Evolutionary conservation across 2,113 vertebrate genomes (phyloP).

Genomic region (Anser cygnoides): DNA sequence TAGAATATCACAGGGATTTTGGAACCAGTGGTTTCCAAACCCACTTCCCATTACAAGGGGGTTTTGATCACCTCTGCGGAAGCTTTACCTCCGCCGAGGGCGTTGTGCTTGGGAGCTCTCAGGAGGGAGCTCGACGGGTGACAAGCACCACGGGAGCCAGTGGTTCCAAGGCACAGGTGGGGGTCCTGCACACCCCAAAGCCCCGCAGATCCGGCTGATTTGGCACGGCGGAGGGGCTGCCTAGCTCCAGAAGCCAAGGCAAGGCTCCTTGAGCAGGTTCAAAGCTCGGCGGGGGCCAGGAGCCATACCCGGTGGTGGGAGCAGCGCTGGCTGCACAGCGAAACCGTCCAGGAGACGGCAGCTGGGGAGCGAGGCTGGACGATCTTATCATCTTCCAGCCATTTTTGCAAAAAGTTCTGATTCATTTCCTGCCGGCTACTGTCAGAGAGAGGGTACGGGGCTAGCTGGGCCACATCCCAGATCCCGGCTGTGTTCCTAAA

Average conservation of each 20-base stretch:
- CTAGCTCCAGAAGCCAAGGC: not conserved
- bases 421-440: slow-evolving; percentile 31
- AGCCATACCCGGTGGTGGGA: not conserved
- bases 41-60: not conserved
- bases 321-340: too few relatives aligned
- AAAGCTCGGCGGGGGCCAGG: not conserved
- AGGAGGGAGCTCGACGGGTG: not conserved
- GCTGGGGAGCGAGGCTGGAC: not conserved
- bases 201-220: not conserved
- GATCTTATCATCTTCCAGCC: slow-evolving; percentile 11
- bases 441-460: slow-evolving; percentile 10
- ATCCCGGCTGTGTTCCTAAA: not conserved
- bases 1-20: not conserved
- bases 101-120: not conserved
- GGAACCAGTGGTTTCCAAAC: accelerated
- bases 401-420: slow-evolving; percentile 5
- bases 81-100: not conserved
- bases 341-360: accelerated
- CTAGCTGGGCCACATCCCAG: slow-evolving; percentile 42
- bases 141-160: not conserved
- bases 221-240: not conserved
- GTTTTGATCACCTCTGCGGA: not conserved
- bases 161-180: not conserved
- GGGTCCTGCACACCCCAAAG: not conserved
- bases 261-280: not conserved